A percentile compares a stretch with the other conserved stretches of the same genome.
Conservation (phyloP, 1,140 invertebrate genomes). For the Atta cephalotes region DNA sequence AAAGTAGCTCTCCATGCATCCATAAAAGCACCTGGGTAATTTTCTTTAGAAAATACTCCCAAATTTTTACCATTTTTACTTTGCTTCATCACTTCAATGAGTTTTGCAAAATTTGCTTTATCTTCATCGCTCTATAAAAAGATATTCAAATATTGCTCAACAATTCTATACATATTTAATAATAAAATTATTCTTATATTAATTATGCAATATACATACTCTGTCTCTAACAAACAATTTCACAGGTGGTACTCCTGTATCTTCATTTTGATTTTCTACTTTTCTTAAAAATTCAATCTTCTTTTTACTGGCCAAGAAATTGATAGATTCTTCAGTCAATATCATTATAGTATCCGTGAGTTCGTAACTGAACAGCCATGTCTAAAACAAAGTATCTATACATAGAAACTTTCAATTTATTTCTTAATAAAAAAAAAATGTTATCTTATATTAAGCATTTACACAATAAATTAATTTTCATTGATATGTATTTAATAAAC, state of each 20-base stretch:
- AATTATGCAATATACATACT: conserved; percentile 86
- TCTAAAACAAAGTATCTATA: conserved; percentile 87
- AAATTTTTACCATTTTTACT: conserved; percentile 96
- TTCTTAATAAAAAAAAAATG: background rate
- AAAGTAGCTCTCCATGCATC: conserved; percentile 94
- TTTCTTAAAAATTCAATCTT: conserved; percentile 98
- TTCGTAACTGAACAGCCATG: conserved; percentile 99
- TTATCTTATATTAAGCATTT: background rate
- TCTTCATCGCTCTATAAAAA: conserved; percentile 96
- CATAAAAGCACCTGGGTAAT: conserved; percentile 96
- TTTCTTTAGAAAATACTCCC: conserved; percentile 98
- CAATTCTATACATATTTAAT: background rate
- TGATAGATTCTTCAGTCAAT: conserved; percentile 93
- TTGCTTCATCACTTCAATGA: conserved; percentile 94
- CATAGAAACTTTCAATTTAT: background rate
- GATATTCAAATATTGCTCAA: conserved; percentile 27
- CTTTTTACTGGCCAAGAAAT: conserved; percentile 98
- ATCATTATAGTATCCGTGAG: conserved; percentile 98
- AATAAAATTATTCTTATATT: conserved; percentile 31
- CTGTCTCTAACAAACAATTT: conserved; percentile 97
- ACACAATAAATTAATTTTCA: background rate
- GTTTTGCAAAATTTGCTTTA: conserved; percentile 96
- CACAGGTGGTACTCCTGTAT: conserved; percentile 92
- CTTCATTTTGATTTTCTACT: conserved; percentile 95
- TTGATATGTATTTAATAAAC: background rate